These are phyloP conservation scores for Mycetomoellerius zeteki DNA, from an alignment of 1,140 invertebrate genomes.

Conservation along the genomic window DNA sequence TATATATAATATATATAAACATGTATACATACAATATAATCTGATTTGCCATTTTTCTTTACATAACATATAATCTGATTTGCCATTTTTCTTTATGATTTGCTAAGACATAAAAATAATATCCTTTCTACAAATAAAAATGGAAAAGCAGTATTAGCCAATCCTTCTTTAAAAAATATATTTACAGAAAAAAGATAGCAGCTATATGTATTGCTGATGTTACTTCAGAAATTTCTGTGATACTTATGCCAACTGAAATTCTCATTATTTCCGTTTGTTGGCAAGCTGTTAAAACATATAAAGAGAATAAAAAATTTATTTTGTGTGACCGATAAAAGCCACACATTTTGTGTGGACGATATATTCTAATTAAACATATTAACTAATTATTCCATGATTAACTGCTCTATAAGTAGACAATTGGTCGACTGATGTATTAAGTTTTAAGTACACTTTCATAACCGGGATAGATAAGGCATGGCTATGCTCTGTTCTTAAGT, in stretches of 20 bases:
- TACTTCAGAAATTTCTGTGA: constrained; percentile 10
- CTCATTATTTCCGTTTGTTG: constrained; percentile 44
- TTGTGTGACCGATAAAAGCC: constrained; percentile 65
- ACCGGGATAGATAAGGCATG: constrained; percentile 80
- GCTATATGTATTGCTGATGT: constrained; percentile 35
- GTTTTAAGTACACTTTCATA: constrained; percentile 85
- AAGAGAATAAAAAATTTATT: constrained; percentile 68
- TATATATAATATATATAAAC: constrained; percentile 21
- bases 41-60: constrained; percentile 30
- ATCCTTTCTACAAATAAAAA: constrained; percentile 38
- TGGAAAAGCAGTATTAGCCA: not conserved
- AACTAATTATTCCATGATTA: constrained; percentile 75
- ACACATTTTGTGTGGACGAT: constrained; percentile 58
- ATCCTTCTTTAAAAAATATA: constrained; percentile 32
- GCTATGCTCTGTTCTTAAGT: constrained; percentile 82
- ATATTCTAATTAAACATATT: constrained; percentile 68
- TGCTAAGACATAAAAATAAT: constrained; percentile 44
- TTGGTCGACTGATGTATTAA: constrained; percentile 81
- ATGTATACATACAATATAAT: constrained; percentile 43
- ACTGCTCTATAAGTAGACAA: constrained; percentile 76
- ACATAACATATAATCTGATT: constrained; percentile 39
- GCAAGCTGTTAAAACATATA: constrained; percentile 57
- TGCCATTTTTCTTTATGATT: constrained; percentile 30
- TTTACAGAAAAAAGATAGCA: constrained; percentile 63
- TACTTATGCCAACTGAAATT: constrained; percentile 13